Percentiles rank a stretch among this genome's conserved stretches.
These are phyloP conservation scores for Sturnus vulgaris DNA, from an alignment of 2,113 vertebrate genomes.

Conservation along the genomic window DNA sequence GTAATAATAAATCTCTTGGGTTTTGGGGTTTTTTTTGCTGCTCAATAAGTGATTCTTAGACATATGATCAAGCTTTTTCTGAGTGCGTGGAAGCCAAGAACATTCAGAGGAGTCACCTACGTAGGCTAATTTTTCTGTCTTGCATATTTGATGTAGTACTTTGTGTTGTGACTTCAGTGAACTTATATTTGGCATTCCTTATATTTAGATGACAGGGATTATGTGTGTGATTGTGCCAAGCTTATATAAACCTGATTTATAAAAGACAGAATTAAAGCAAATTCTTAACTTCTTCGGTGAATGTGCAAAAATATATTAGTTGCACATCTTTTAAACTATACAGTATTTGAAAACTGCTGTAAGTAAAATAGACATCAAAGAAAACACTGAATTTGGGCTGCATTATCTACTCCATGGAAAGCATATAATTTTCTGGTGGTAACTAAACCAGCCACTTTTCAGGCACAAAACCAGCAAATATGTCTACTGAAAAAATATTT, in stretches of 20 bases:
- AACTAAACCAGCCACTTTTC: background rate
- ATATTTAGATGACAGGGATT: background rate
- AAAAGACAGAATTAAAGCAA: background rate
- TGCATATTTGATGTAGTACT: background rate
- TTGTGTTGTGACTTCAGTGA: background rate
- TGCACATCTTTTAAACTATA: background rate
- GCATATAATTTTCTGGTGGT: background rate
- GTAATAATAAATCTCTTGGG: background rate
- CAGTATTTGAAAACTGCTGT: background rate
- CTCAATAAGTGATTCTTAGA: background rate
- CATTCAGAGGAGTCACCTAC: background rate
- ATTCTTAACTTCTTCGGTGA: background rate
- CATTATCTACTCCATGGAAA: background rate
- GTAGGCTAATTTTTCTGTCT: background rate
- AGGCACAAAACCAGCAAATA: background rate
- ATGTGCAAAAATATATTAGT: background rate
- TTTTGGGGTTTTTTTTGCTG: no score
- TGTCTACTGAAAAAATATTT: background rate
- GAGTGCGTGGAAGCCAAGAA: background rate
- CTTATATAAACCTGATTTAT: background rate
- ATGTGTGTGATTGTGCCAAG: background rate
- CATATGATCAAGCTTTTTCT: background rate
- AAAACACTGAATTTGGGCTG: background rate
- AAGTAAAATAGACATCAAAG: background rate
- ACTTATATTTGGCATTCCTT: background rate